phyloP scores from a whole-genome alignment of 37 sponge, comb jelly and placozoan genomes.

The Agelas oroides region DNA sequence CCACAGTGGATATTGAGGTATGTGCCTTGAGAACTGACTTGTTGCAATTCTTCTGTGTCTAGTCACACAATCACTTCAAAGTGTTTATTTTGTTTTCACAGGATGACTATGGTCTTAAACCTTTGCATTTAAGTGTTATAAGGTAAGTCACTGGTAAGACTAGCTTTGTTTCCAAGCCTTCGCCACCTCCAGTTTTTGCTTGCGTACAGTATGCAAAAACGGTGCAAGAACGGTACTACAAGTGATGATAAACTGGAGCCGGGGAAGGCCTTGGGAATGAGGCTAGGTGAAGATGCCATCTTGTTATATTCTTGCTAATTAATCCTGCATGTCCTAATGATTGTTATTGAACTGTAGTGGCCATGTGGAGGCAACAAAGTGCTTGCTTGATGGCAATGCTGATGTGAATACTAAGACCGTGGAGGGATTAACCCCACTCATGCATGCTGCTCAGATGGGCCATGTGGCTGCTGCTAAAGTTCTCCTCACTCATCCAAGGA shows the following conservation, averaged over 20 bases:
- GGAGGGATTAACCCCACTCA: conserved; percentile 10
- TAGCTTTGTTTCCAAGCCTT: background rate
- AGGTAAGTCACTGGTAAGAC: background rate
- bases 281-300: no score
- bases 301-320: no score
- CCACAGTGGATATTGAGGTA: conserved; percentile 75
- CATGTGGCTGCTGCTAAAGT: background rate
- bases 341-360: no score
- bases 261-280: no score
- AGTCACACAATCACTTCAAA: no score
- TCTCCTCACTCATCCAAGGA: background rate
- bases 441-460: background rate
- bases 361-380: background rate
- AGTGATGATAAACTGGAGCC: no score
- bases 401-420: conserved; percentile 23
- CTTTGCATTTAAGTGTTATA: conserved; percentile 43
- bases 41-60: no score
- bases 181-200: no score
- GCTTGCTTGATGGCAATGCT: conserved; percentile 6
- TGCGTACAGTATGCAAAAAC: no score
- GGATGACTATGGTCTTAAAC: conserved; percentile 51
- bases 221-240: no score
- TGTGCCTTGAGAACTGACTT: background rate
- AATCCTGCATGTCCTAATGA: no score
- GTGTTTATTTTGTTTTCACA: background rate